A percentile compares a stretch with the other conserved stretches of the same genome.
These are phyloP conservation scores for Patiria miniata DNA, from an alignment of 35 echinoderm and acorn worm species.

Conservation along the genomic window DNA sequence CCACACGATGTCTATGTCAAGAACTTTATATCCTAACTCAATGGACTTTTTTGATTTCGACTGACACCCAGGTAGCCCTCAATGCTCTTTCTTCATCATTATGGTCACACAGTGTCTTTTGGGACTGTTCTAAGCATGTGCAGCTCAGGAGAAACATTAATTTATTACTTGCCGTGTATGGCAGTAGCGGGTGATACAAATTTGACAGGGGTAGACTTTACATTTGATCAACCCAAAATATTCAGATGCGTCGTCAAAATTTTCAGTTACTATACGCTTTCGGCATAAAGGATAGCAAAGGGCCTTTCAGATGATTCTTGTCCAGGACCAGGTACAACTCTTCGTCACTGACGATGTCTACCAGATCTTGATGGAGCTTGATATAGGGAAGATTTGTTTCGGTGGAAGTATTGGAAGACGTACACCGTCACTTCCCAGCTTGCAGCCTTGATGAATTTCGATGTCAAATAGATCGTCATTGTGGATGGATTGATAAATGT, in stretches of 20 bases:
- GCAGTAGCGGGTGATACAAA: conserved; percentile 56
- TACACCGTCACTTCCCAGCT: too few relatives aligned
- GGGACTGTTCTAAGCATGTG: conserved; percentile 28
- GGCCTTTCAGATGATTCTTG: too few relatives aligned
- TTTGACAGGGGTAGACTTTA: conserved; percentile 32
- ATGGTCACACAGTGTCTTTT: conserved; percentile 41
- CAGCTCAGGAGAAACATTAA: conserved; percentile 69
- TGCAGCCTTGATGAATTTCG: too few relatives aligned
- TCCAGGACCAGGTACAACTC: too few relatives aligned
- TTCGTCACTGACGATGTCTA: too few relatives aligned
- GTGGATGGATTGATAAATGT: too few relatives aligned
- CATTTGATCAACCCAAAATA: too few relatives aligned
- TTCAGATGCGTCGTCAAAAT: not conserved
- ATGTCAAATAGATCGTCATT: too few relatives aligned
- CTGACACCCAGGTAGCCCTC: conserved; percentile 11
- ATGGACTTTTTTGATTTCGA: conserved; percentile 36
- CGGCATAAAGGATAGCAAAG: too few relatives aligned
- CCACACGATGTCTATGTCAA: conserved; percentile 5
- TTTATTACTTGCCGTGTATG: conserved; percentile 20
- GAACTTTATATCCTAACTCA: conserved; percentile 1
- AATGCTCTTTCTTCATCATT: conserved; percentile 17
- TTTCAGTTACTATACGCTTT: not conserved
- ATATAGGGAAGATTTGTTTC: too few relatives aligned
- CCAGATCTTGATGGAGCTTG: too few relatives aligned
- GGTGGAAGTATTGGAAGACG: too few relatives aligned